A percentile compares a stretch with the other conserved stretches of the same genome.
Conservation (phyloP, 2,797 vertebrate genomes). For the Eulemur coronatus region DNA sequence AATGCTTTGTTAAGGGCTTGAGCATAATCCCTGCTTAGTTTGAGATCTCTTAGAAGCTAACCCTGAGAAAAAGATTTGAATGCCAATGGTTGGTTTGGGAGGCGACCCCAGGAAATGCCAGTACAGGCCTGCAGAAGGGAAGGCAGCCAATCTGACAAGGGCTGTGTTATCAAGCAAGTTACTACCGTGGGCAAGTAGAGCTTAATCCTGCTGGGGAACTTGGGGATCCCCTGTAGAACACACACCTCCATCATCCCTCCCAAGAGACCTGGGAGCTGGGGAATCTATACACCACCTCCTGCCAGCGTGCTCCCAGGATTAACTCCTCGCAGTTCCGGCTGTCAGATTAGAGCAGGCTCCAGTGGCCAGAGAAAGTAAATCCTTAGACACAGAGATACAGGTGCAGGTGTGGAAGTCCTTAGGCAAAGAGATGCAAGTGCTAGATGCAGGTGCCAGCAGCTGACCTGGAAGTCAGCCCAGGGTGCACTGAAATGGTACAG, state of each 20-base stretch:
- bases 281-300: not conserved
- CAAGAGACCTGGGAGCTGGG: not conserved
- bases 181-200: not conserved
- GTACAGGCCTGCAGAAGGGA: not conserved
- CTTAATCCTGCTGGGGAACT: not conserved
- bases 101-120: not conserved
- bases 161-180: not conserved
- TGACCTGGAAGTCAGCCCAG: not conserved
- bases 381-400: not conserved
- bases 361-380: not conserved
- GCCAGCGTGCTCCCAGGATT: not conserved
- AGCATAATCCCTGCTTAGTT: not conserved
- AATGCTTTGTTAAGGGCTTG: not conserved
- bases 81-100: not conserved
- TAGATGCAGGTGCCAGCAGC: not conserved
- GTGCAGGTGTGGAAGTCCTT: not conserved
- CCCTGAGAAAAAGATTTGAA: not conserved
- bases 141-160: not conserved
- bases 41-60: not conserved
- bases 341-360: not conserved
- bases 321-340: not conserved
- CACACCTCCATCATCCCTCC: not conserved
- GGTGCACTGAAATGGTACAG: not conserved
- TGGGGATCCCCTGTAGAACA: not conserved
- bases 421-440: not conserved